A percentile compares a stretch with the other conserved stretches of the same genome.
These are phyloP conservation scores for Sycophila texana DNA, from an alignment of 2,888 invertebrate genomes.

Conservation along the genomic window DNA sequence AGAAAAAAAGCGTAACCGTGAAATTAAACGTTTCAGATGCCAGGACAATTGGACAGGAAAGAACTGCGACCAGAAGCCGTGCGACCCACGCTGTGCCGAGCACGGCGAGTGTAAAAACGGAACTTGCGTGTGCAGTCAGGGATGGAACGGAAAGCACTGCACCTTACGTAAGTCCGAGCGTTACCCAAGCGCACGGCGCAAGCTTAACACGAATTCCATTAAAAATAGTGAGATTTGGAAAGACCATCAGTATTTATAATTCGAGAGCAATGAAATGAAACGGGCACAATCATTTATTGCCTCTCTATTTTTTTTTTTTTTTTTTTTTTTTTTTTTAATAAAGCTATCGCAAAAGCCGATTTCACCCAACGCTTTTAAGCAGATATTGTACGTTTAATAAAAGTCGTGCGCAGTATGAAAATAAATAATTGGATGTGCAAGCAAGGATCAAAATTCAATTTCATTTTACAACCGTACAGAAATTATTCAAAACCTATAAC, in stretches of 20 bases:
- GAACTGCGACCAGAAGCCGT: slow-evolving; percentile 93
- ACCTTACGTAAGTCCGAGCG: slow-evolving; percentile 88
- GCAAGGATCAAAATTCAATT: slow-evolving; percentile 8
- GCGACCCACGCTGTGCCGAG: slow-evolving; percentile 93
- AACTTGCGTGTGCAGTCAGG: slow-evolving; percentile 97
- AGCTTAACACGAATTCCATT: not conserved
- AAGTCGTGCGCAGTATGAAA: too few species aligned
- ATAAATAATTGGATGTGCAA: slow-evolving; percentile 7
- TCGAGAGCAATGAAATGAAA: too few species aligned
- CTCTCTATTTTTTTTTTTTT: too few species aligned
- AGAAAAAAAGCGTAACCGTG: not conserved
- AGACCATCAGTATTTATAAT: not conserved
- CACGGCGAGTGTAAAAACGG: slow-evolving; percentile 99
- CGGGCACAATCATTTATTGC: too few species aligned
- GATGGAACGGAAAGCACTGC: slow-evolving; percentile 99
- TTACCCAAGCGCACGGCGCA: not conserved
- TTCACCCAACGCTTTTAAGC: too few species aligned
- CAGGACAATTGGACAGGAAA: slow-evolving; percentile 95
- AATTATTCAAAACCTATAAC: too few species aligned
- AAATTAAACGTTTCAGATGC: slow-evolving; percentile 79
- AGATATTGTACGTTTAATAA: too few species aligned
- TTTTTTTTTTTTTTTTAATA: too few species aligned
- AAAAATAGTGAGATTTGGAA: not conserved
- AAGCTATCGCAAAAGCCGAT: too few species aligned
- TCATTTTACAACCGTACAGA: not conserved